Evolutionary conservation across 1,140 invertebrate species (phyloP).

Genomic region (Musca domestica): DNA sequence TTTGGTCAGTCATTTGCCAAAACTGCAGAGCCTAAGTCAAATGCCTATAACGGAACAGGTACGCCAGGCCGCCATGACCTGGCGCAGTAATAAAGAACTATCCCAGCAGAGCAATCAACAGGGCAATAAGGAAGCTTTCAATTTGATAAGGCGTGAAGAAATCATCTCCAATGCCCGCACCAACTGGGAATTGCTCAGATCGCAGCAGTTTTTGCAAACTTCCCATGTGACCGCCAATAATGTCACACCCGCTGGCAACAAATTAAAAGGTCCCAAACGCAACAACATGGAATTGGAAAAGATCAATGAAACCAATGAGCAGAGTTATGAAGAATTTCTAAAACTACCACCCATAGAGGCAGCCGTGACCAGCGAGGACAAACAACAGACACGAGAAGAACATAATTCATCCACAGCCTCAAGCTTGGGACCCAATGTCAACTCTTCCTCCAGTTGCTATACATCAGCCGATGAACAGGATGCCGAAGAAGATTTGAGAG

Average conservation of each 20-base stretch:
- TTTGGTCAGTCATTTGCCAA: conserved; percentile 73
- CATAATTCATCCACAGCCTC: conserved; percentile 53
- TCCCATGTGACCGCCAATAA: conserved; percentile 24
- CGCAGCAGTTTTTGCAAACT: conserved; percentile 61
- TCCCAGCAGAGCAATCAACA: conserved; percentile 67
- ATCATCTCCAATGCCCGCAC: conserved; percentile 78
- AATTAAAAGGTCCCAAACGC: conserved; percentile 32
- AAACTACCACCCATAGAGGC: conserved; percentile 68
- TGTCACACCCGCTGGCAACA: conserved; percentile 20
- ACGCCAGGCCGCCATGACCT: conserved; percentile 69
- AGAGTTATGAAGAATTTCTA: conserved; percentile 53
- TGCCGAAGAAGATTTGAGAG: background rate
- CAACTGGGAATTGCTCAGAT: conserved; percentile 75
- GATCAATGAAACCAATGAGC: conserved; percentile 45
- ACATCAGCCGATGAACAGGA: conserved; percentile 57
- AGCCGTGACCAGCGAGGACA: background rate
- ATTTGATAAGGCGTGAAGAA: conserved; percentile 68
- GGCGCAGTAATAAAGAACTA: conserved; percentile 72
- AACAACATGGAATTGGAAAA: conserved; percentile 39
- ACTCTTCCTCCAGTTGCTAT: conserved; percentile 66
- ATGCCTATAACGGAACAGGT: conserved; percentile 77
- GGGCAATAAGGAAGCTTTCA: conserved; percentile 65
- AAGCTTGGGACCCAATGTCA: conserved; percentile 65
- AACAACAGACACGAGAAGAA: conserved; percentile 37
- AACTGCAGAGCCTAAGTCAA: conserved; percentile 66